These are phyloP conservation scores for Podarcis cretensis DNA, from an alignment of 2,113 vertebrate species.

Conservation along the genomic window DNA sequence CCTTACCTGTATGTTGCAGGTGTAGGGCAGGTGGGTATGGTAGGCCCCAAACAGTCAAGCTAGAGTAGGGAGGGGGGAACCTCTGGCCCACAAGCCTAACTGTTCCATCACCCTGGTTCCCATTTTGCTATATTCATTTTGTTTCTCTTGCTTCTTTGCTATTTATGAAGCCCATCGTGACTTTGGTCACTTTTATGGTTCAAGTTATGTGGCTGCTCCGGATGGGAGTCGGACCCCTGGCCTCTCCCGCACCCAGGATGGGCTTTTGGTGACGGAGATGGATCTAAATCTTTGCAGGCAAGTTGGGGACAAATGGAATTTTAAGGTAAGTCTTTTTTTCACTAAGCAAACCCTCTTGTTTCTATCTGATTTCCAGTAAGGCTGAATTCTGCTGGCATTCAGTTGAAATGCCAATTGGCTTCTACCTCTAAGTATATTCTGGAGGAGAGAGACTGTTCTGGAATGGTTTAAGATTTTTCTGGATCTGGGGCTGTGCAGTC, in stretches of 20 bases:
- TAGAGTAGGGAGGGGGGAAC: no score
- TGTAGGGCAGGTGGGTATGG: no score
- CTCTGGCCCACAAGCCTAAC: not conserved
- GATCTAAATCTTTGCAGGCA: slow-evolving; percentile 95
- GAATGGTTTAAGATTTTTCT: not conserved
- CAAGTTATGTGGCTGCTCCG: slow-evolving; percentile 90
- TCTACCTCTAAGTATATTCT: not conserved
- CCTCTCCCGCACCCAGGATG: slow-evolving; percentile 87
- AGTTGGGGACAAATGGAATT: slow-evolving; percentile 92
- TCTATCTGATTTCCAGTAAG: not conserved
- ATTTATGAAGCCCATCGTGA: slow-evolving; percentile 85
- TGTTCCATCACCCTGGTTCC: not conserved
- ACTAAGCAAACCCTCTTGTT: not conserved
- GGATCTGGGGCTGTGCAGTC: not conserved
- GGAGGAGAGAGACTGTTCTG: not conserved
- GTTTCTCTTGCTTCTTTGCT: not conserved
- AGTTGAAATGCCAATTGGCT: not conserved
- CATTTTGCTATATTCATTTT: slow-evolving; percentile 1
- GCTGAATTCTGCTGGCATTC: fast-evolving
- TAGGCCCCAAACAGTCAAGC: not conserved
- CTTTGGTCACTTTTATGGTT: slow-evolving; percentile 95
- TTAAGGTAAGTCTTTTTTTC: slow-evolving; percentile 81
- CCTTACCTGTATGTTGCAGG: no score
- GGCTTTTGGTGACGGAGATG: slow-evolving; percentile 89
- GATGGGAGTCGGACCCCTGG: slow-evolving; percentile 91